Base-by-base conservation (phyloP, 2,888 invertebrate species). In the Hesperia comma region DNA sequence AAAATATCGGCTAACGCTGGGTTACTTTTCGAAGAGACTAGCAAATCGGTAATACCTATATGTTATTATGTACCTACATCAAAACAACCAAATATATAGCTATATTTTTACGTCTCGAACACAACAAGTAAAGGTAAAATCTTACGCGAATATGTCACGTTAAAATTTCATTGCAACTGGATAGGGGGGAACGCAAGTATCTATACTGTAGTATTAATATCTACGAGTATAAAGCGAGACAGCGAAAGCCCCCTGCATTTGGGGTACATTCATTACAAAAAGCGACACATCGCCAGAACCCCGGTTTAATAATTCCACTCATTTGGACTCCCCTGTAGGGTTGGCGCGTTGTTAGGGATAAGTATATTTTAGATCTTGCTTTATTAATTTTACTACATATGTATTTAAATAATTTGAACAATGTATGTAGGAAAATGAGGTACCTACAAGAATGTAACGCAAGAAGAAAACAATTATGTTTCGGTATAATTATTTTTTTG, bases 281-380 rank as follows among this genome's bases (percentile, higher is more conserved):
- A 90, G 87, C 90, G 89, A 88, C 90, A 87, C 88, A 87, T 87
- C 83, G 87, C 80, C 82, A 83, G 84, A 82, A 84, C 82, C 84
- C 83, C 86, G 79, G 84, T 88, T 91, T 88, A 90, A 91, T 92
- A 92, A 92, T 92, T 91, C 87, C 85, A 86, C 89, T 91, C 90
- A 88, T 88, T 90, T 85, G 87, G 56, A 84, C 79, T 80, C 88
- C 91, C 90, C 85, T 83, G 84, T 82, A 81, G 41, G 58, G 64
- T 19, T 49, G 49, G 10, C 49, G 19, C 19, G 19, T 19, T 53
- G 26, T 26, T 26, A 26, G 26, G 32, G 53, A 53, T 32, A n/a
- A n/a, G n/a, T n/a, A 53, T 10, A 32, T 53, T 53, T 53, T n/a
- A 12, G 26, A 53, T 53, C 8, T 53, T 26, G 53, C 19, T 12